Evolutionary conservation across 2,797 vertebrate species (phyloP).

Genomic region (Dromococcyx pavoninus): DNA sequence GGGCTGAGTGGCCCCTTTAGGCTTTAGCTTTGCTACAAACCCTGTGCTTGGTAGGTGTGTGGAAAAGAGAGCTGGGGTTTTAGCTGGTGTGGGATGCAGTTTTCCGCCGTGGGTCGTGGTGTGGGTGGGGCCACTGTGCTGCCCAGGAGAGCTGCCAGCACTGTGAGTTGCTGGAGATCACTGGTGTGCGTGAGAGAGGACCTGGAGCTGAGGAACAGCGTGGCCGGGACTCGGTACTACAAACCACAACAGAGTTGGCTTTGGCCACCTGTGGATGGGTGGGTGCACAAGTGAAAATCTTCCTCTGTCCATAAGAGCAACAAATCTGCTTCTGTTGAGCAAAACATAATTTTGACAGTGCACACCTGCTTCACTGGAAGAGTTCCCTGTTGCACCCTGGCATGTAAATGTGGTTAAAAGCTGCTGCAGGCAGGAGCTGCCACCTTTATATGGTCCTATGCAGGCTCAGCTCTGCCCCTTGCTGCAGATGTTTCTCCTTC

Average conservation of each 20-base stretch:
- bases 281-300: background rate
- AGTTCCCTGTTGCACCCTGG: background rate
- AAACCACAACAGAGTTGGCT: background rate
- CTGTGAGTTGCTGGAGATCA: background rate
- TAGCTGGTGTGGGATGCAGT: background rate
- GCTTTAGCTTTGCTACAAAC: background rate
- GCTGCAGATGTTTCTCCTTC: background rate
- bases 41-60: background rate
- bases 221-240: background rate
- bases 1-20: background rate
- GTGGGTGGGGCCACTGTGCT: background rate
- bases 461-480: background rate
- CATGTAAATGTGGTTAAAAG: background rate
- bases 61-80: background rate
- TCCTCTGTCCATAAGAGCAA: background rate
- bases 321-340: background rate
- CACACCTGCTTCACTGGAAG: background rate
- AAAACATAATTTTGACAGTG: background rate
- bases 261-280: background rate
- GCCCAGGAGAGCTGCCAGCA: background rate
- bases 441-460: background rate
- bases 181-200: rapidly evolving
- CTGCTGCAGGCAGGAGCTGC: background rate
- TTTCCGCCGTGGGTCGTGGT: background rate
- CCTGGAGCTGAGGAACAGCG: background rate